Evolutionary conservation across 2,113 vertebrate genomes (phyloP).

Genomic region (Accipiter cooperii): DNA sequence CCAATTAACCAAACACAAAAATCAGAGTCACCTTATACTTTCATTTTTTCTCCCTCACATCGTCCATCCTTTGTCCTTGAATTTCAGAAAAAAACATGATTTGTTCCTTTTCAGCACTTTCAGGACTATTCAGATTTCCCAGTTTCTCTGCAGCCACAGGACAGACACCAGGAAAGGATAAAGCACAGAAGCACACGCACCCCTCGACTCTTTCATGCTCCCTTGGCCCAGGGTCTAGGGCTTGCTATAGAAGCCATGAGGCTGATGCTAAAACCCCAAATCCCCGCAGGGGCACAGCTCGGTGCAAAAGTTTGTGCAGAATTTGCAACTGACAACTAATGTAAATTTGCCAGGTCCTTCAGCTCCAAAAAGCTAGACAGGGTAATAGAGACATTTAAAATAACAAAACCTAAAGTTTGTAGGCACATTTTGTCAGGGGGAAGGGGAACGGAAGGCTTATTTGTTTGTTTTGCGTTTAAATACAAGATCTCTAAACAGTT

Average conservation of each 20-base stretch:
- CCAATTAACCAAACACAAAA: neutral
- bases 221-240: too few species aligned
- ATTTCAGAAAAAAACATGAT: neutral
- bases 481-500: neutral
- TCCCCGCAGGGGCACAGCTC: rapidly evolving
- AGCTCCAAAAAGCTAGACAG: neutral
- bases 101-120: neutral
- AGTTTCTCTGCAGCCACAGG: neutral
- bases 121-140: neutral
- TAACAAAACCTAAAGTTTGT: neutral
- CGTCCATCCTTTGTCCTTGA: neutral
- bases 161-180: neutral
- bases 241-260: neutral
- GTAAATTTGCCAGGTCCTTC: neutral
- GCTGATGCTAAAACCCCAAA: neutral
- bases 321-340: neutral
- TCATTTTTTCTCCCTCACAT: neutral
- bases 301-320: neutral
- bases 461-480: neutral
- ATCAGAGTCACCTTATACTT: neutral
- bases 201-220: neutral
- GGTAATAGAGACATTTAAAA: neutral
- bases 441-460: neutral
- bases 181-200: rapidly evolving
- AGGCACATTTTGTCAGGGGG: neutral